These are phyloP conservation scores for Steatornis caripensis DNA, from an alignment of 2,113 vertebrate species.

Conservation along the genomic window DNA sequence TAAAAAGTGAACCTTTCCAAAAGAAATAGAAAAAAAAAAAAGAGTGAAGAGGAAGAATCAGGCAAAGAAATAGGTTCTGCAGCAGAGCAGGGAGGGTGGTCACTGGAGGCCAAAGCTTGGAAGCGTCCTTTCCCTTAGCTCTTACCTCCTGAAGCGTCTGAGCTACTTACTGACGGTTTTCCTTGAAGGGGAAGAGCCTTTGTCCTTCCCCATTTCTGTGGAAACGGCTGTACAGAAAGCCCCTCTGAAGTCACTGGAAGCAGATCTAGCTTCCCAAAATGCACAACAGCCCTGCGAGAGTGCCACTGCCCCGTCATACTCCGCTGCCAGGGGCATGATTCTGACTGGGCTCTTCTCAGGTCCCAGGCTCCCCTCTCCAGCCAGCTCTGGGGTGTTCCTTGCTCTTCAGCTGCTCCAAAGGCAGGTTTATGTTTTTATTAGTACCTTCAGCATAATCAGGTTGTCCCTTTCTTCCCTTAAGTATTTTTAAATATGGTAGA, in stretches of 20 bases:
- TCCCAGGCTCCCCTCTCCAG: background rate
- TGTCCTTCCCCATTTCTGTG: background rate
- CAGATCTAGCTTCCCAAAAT: background rate
- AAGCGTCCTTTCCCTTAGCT: background rate
- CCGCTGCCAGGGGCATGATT: background rate
- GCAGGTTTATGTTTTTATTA: background rate
- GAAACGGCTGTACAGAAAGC: background rate
- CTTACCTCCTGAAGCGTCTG: background rate
- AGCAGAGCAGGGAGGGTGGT: background rate
- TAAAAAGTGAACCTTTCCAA: background rate
- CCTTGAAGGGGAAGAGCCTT: background rate
- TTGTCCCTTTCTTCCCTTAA: background rate
- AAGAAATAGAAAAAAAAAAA: background rate
- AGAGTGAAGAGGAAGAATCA: background rate
- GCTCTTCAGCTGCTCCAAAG: background rate
- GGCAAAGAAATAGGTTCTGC: background rate
- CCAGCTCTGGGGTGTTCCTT: background rate
- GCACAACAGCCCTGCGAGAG: background rate
- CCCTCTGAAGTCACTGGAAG: background rate
- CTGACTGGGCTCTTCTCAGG: accelerated
- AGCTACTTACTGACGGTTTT: background rate
- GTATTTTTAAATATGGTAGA: background rate
- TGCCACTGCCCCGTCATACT: accelerated
- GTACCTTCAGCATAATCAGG: background rate
- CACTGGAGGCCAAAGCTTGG: background rate